These are phyloP conservation scores for Andrena dorsata DNA, from an alignment of 2,888 invertebrate genomes.

Conservation along the genomic window DNA sequence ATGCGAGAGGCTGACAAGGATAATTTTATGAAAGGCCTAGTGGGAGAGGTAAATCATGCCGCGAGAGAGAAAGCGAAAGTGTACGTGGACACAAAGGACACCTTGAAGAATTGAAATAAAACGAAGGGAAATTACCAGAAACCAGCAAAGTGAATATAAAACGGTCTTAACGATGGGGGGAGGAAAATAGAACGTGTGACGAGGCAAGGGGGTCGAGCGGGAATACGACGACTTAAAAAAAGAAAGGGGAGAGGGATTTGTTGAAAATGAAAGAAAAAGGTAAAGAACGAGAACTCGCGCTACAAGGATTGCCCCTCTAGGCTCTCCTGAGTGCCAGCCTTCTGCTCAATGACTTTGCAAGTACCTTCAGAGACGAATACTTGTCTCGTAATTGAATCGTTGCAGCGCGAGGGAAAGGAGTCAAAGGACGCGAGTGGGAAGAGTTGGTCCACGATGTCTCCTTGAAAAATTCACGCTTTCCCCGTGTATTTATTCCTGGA, in stretches of 20 bases:
- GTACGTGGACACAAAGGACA: background rate
- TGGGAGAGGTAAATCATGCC: constrained; percentile 11
- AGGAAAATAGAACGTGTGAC: background rate
- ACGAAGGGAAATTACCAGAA: background rate
- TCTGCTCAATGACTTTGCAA: constrained; percentile 36
- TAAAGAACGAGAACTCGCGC: background rate
- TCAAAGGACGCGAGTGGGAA: background rate
- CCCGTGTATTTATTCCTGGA: constrained; percentile 35
- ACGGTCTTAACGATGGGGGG: background rate
- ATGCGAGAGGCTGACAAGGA: constrained; percentile 1
- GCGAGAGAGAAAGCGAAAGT: constrained; percentile 8
- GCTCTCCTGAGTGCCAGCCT: constrained; percentile 22
- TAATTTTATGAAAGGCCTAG: constrained; percentile 13
- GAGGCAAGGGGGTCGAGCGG: background rate
- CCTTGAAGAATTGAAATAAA: background rate
- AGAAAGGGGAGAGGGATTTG: background rate
- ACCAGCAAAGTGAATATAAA: background rate
- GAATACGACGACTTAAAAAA: background rate
- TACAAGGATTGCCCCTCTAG: constrained; percentile 3
- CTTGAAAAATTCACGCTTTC: constrained; percentile 42
- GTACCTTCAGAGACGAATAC: constrained; percentile 36
- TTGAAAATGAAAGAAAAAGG: background rate
- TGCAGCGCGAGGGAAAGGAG: constrained; percentile 2
- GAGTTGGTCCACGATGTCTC: background rate
- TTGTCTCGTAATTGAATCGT: constrained; percentile 58